Conservation (phyloP, 2,113 vertebrate genomes). For the Elachura formosa region DNA sequence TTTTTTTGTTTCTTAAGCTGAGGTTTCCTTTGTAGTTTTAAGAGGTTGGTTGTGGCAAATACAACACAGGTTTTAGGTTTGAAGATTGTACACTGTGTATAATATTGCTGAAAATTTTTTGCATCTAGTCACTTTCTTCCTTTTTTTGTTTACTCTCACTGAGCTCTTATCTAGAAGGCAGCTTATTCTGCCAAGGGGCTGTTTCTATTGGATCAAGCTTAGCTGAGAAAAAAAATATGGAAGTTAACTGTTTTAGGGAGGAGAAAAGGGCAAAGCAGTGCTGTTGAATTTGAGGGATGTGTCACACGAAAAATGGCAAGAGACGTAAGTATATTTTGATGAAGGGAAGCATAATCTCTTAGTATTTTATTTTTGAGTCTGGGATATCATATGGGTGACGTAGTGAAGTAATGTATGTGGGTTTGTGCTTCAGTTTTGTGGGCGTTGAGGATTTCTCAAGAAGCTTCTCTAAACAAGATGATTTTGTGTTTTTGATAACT, state of each 20-base stretch:
- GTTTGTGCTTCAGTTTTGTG: not conserved
- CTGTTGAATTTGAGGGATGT: not conserved
- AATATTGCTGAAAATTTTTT: not conserved
- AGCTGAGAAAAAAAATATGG: not conserved
- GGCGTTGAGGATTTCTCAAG: not conserved
- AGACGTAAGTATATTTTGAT: rapidly evolving
- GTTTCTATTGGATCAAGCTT: not conserved
- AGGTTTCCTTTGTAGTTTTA: not conserved
- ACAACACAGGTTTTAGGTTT: not conserved
- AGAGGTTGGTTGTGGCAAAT: not conserved
- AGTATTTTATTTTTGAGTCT: not conserved
- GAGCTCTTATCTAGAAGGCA: not conserved
- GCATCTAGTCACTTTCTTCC: not conserved
- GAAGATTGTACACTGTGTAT: not conserved
- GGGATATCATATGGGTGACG: not conserved
- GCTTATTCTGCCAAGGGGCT: not conserved
- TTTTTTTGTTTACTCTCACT: not conserved
- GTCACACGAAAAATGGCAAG: not conserved
- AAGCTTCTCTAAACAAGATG: not conserved
- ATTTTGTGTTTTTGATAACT: not conserved
- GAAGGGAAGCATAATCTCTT: not conserved
- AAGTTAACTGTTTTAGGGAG: not conserved
- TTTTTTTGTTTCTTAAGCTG: not conserved
- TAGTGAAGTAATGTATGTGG: not conserved
- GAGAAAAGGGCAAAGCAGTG: not conserved